Conservation (phyloP, 2,797 vertebrate genomes). For the Eremophila alpestris region DNA sequence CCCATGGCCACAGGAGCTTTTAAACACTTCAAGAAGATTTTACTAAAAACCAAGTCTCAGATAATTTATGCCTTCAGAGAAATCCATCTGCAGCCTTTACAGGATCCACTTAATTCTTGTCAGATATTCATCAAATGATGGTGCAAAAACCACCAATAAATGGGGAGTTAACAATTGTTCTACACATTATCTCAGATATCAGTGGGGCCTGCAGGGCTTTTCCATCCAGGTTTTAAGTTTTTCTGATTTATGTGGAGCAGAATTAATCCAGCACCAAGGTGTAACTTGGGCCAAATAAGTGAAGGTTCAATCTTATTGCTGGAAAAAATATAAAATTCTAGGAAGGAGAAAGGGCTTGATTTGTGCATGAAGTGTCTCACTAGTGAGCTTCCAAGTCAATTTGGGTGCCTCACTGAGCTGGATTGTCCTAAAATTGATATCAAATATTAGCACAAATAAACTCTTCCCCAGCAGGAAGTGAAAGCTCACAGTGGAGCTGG, state of each 20-base stretch:
- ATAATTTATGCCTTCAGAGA: background rate
- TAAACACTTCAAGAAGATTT: background rate
- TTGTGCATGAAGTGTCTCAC: background rate
- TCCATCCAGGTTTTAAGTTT: background rate
- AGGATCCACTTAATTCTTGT: background rate
- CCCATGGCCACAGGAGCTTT: background rate
- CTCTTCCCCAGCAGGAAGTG: background rate
- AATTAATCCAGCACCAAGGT: background rate
- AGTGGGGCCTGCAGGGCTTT: background rate
- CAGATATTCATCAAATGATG: background rate
- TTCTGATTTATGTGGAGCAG: background rate
- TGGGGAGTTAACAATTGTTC: background rate
- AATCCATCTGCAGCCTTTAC: accelerated
- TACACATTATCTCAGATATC: no score
- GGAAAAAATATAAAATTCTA: background rate
- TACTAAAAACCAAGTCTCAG: background rate
- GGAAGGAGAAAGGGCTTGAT: accelerated
- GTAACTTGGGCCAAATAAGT: background rate
- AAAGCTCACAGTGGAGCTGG: background rate
- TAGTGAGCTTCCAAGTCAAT: background rate
- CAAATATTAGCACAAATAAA: background rate
- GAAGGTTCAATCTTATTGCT: background rate
- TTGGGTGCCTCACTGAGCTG: background rate
- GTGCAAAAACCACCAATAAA: accelerated
- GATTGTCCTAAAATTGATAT: background rate